Evolutionary conservation across 2,113 vertebrate genomes (phyloP), one percentile per base, ranked within the genome.

Genomic region (Oreochromis niloticus): DNA sequence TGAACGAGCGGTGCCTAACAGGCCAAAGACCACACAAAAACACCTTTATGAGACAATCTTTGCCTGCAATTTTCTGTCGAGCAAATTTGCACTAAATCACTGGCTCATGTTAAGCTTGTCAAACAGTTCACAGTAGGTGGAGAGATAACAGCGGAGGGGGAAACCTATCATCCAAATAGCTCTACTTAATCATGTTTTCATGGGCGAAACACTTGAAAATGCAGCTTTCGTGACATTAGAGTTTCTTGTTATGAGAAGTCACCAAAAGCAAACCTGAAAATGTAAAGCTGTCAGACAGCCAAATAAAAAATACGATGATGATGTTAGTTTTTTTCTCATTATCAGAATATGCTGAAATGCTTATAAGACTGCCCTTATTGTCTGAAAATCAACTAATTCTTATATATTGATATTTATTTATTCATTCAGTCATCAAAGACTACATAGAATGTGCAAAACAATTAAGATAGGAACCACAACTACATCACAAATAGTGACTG

Each of bases 121-220:
- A 87, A 89, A 92, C 81, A 88, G 73, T 85, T 92, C 84, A 80
- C 87, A 87, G 93, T 86, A 91, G 87, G 92, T 87, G 83, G 63
- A 85, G 80, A 43, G 90, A 92, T 86, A 93, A 87, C 83, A 84
- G 86, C 13, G 50, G 75, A 88, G 85, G 91, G 61, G 71, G 24
- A 86, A 90, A 88, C 27, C 83, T 85, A 87, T 94, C 85, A 94
- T 90, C 86, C 85, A 73, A 85, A 84, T 78, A 73, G 59, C 90
- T 87, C 87, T 83, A 81, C 85, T 90, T 89, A 89, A 91, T 91
- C 86, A 82, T 85, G 68, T 78, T 82, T 88, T 88, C 83, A 81
- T 87, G 84, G 81, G 84, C 83, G 22, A 87, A 89, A 83, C 82
- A 85, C 86, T 91, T 86, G 83, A 87, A 88, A 90, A 87, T 73